phyloP scores from a whole-genome alignment of 2,888 invertebrate species.

The Leucophenga maculata region DNA sequence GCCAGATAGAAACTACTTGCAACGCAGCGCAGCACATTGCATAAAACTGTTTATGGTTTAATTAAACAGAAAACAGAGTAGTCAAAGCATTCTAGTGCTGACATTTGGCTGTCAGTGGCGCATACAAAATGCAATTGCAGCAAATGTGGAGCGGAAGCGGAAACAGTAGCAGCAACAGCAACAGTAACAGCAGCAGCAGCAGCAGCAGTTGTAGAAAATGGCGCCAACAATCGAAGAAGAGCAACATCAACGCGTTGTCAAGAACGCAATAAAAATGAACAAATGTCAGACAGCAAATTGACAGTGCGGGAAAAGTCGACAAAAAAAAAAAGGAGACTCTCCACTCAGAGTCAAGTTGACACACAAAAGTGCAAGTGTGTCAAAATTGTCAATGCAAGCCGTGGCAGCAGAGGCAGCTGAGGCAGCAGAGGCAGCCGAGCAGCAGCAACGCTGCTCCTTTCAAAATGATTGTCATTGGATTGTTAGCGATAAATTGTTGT shows the following conservation, averaged over 20 bases:
- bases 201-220: not conserved
- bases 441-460: too few species aligned
- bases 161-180: not conserved
- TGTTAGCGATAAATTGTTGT: conserved; percentile 31
- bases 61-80: conserved; percentile 24
- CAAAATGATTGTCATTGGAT: not conserved
- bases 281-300: not conserved
- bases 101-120: conserved; percentile 31
- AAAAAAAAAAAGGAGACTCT: not conserved
- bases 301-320: not conserved
- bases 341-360: conserved; percentile 6
- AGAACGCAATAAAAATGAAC: not conserved
- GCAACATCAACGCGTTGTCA: too few species aligned
- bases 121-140: conserved; percentile 8
- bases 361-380: conserved; percentile 16
- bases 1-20: too few species aligned
- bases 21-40: too few species aligned
- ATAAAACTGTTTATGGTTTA: too few species aligned
- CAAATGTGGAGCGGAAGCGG: conserved; percentile 34
- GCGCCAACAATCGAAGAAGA: not conserved
- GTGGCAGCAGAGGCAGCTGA: not conserved
- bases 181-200: not conserved
- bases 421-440: not conserved
- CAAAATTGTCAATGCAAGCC: conserved; percentile 38
- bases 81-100: conserved; percentile 25